Base-by-base conservation (phyloP, 2,888 invertebrate genomes). In the Philaethria dido region DNA sequence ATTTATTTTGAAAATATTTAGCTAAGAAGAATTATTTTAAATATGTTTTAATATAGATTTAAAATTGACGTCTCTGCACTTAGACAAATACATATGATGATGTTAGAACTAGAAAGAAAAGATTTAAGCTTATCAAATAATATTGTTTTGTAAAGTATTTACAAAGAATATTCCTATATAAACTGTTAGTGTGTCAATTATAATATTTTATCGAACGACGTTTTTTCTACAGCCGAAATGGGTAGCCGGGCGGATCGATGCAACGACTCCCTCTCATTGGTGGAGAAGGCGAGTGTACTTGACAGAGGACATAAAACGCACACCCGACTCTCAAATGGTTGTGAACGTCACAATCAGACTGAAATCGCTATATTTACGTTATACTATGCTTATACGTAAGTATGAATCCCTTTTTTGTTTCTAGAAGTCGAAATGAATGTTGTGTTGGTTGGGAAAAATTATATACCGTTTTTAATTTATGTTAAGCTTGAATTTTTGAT, bases 281-380 rank as follows among this genome's bases (percentile, higher is more conserved):
- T 57, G 73, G 74, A 64, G 70, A 64, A 44, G 47, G 44, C 36
- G 75, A 65, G 74, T 86, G 87, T 70, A 68, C 52, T 67, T 85
- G 86, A 85, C 86, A 85, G 80, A 67, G 33, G 52, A 77, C 73
- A 81, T 84, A 80, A 84, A 84, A 79, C 72, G 72, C 83, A 81
- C 29, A 52, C 45, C 50, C 39, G 18, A 54, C 60, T 47, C 48
- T 25, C 39, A 55, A 25, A 45, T 45, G 42, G 36, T 39, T 39
- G 36, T 50, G 57, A 57, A 57, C 14, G 39, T 36, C 36, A 25
- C 48, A 59, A 64, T 42, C 42, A 48, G 57, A 33, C 44, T 20
- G 25, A 33, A 33, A 57, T 29, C 2, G 33, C 33, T 47, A 33
- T 45, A 44, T 14, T 33, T 25, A 42, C 9, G 14, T 20, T 9